phyloP scores from a whole-genome alignment of 2,797 vertebrate species.

The Tarsius wallacei region DNA sequence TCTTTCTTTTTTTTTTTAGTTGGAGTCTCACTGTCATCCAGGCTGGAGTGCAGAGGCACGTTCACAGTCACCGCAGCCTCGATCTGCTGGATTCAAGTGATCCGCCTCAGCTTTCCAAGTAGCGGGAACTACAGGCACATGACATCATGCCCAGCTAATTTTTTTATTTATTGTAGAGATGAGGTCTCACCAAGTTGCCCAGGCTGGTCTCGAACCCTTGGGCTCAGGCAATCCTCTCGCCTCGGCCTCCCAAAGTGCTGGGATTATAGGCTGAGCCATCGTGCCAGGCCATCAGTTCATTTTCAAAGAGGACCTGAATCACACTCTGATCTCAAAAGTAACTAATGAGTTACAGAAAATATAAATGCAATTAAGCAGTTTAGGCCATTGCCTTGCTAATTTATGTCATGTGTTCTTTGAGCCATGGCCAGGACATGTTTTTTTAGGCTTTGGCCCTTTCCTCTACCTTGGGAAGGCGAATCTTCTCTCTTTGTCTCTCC shows the following conservation, averaged over 20 bases:
- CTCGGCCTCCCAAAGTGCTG: background rate
- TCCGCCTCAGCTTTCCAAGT: background rate
- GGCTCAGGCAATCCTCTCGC: background rate
- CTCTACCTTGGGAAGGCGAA: too few relatives aligned
- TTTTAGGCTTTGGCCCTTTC: too few relatives aligned
- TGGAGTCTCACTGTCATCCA: background rate
- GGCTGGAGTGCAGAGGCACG: background rate
- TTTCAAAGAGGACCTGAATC: background rate
- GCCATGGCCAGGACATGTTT: too few relatives aligned
- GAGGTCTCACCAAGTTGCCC: background rate
- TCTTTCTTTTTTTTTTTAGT: background rate
- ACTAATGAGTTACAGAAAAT: background rate
- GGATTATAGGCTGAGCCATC: background rate
- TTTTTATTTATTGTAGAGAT: background rate
- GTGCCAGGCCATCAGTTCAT: background rate
- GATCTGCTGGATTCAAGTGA: background rate
- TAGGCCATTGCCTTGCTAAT: background rate
- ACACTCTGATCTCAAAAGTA: constrained; percentile 16
- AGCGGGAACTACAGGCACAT: background rate
- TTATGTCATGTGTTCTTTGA: too few relatives aligned
- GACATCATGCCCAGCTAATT: background rate
- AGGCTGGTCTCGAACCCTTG: background rate
- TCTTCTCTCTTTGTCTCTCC: too few relatives aligned
- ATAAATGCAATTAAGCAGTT: background rate
- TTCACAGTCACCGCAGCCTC: background rate